Evolutionary conservation across 2,797 vertebrate species (phyloP).

Genomic region (Catharus ustulatus): DNA sequence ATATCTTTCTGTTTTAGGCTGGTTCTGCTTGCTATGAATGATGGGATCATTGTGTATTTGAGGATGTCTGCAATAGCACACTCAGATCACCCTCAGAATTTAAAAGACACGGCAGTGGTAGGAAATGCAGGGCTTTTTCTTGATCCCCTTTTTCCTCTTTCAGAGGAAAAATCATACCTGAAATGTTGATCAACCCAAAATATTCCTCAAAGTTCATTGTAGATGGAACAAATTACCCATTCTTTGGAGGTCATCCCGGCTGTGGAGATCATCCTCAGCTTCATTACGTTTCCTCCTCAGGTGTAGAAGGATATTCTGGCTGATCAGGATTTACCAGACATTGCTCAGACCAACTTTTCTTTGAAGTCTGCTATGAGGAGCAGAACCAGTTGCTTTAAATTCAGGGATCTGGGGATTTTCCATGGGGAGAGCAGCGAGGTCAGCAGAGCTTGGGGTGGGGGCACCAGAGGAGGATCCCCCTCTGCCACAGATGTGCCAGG

Average conservation of each 20-base stretch:
- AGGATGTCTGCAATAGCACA: not conserved
- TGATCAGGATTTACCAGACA: not conserved
- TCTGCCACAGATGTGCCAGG: not conserved
- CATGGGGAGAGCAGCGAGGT: rapidly evolving
- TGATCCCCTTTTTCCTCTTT: not conserved
- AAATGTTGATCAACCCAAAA: not conserved
- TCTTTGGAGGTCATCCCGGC: not conserved
- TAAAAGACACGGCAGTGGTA: not conserved
- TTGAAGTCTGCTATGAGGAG: not conserved
- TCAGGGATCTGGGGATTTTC: not conserved
- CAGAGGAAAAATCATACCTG: not conserved
- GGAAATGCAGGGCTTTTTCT: not conserved
- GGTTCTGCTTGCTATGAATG: not conserved
- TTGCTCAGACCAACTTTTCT: not conserved
- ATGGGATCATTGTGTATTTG: not conserved
- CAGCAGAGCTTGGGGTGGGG: not conserved
- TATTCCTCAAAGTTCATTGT: not conserved
- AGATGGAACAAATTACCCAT: not conserved
- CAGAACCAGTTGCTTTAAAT: not conserved
- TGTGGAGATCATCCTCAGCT: not conserved
- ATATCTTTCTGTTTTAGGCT: not conserved
- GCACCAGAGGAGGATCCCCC: not conserved
- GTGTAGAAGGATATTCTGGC: not conserved
- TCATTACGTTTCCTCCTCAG: not conserved
- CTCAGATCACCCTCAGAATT: not conserved